A percentile compares a stretch with the other conserved stretches of the same genome.
Evolutionary conservation across 2,113 vertebrate species (phyloP).

Genomic region (Noctilio leporinus): DNA sequence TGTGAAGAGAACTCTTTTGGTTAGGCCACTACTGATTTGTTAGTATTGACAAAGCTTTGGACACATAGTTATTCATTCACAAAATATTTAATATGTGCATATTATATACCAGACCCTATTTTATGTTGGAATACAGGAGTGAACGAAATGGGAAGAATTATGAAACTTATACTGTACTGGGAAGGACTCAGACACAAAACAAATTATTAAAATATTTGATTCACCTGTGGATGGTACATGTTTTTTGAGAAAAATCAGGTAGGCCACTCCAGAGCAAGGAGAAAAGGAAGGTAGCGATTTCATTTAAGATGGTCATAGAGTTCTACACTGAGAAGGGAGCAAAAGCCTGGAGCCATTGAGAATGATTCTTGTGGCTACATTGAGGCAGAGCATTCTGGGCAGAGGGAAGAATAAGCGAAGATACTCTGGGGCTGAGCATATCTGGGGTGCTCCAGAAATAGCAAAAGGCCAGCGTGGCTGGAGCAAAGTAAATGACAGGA

Average conservation of each 20-base stretch:
- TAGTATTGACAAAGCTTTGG: not conserved
- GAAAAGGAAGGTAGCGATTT: not conserved
- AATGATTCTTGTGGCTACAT: accelerated
- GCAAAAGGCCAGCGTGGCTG: not conserved
- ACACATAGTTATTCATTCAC: not conserved
- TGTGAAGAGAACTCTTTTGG: not conserved
- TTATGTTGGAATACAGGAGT: not conserved
- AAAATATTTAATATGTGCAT: not conserved
- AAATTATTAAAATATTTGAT: not conserved
- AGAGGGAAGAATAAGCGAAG: not conserved
- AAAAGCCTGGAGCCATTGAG: not conserved
- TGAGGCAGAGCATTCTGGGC: not conserved
- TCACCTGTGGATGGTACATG: not conserved
- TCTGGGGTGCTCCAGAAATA: not conserved
- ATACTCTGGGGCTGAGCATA: not conserved
- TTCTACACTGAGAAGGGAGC: not conserved
- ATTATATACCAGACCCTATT: not conserved
- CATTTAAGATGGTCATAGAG: not conserved
- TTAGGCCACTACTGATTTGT: not conserved
- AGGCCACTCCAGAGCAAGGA: not conserved
- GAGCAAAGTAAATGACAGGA: not conserved
- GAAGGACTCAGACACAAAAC: not conserved
- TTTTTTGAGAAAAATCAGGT: not conserved
- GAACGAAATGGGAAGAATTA: not conserved
- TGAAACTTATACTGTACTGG: not conserved